These are phyloP conservation scores for Platyscapa corneri DNA, from an alignment of 1,140 invertebrate genomes.

Conservation along the genomic window DNA sequence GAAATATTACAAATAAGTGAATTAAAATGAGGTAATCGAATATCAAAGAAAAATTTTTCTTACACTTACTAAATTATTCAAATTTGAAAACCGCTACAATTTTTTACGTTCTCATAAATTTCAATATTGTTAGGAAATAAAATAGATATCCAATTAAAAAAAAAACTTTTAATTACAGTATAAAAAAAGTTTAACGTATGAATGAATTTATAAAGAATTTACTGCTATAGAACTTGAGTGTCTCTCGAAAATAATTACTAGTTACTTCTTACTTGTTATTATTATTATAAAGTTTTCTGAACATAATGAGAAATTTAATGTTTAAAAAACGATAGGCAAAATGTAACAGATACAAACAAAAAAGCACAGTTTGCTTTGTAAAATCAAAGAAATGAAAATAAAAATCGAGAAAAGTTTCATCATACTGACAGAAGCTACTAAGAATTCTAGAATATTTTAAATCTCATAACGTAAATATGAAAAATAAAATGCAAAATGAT, in stretches of 20 bases:
- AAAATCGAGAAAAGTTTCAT: constrained; percentile 14
- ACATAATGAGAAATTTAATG: neutral
- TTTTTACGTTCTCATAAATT: no score
- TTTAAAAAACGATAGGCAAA: constrained; percentile 4
- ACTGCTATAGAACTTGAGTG: no score
- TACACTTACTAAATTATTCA: no score
- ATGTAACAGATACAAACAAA: constrained; percentile 31
- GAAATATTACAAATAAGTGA: neutral
- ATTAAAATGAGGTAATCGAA: no score
- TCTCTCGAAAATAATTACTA: no score
- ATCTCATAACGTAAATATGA: neutral
- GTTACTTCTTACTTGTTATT: no score
- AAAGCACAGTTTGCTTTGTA: constrained; percentile 11
- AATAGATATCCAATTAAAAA: neutral
- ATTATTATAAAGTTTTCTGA: no score
- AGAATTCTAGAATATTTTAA: neutral
- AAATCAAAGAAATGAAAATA: neutral
- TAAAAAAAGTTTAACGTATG: neutral
- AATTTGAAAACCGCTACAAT: no score
- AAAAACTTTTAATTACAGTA: neutral
- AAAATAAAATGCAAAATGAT: neutral
- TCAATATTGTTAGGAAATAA: neutral
- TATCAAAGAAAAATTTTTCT: no score
- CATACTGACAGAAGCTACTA: neutral
- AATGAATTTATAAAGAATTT: neutral